phyloP scores from a whole-genome alignment of 1,140 invertebrate genomes.

The Globodera rostochiensis region DNA sequence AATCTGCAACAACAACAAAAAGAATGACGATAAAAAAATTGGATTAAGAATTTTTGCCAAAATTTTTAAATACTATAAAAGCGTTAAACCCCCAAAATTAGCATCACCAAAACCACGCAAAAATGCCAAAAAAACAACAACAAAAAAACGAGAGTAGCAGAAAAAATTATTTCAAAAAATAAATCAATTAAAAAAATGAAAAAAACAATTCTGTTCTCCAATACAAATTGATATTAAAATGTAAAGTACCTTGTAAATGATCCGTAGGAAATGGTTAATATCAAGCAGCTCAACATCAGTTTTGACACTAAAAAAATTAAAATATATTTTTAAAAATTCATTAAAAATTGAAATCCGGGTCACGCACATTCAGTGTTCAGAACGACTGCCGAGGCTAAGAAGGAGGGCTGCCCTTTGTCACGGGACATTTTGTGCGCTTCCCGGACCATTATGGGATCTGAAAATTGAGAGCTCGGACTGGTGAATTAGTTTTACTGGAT shows the following conservation, averaged over 20 bases:
- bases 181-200: too few relatives aligned
- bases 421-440: slow-evolving; percentile 17
- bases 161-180: too few relatives aligned
- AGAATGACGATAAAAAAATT: neutral
- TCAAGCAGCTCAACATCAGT: slow-evolving; percentile 24
- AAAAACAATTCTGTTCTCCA: too few relatives aligned
- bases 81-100: too few relatives aligned
- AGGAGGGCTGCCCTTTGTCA: slow-evolving; percentile 14
- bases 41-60: neutral
- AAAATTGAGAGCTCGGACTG: slow-evolving; percentile 1
- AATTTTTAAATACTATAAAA: neutral
- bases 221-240: too few relatives aligned
- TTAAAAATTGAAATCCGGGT: too few relatives aligned
- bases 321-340: neutral
- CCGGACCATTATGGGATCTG: slow-evolving; percentile 10
- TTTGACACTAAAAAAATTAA: slow-evolving; percentile 28
- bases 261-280: slow-evolving; percentile 19
- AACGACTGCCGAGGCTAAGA: slow-evolving; percentile 18
- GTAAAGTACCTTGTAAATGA: slow-evolving; percentile 5
- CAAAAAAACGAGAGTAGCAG: too few relatives aligned
- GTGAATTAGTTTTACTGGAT: too few relatives aligned
- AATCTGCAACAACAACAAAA: slow-evolving; percentile 27
- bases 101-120: neutral
- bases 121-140: neutral
- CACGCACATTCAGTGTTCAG: slow-evolving; percentile 25